A percentile compares a stretch with the other conserved stretches of the same genome.
Evolutionary conservation across 2,113 vertebrate species (phyloP).

Genomic region (Indicator maculatus): DNA sequence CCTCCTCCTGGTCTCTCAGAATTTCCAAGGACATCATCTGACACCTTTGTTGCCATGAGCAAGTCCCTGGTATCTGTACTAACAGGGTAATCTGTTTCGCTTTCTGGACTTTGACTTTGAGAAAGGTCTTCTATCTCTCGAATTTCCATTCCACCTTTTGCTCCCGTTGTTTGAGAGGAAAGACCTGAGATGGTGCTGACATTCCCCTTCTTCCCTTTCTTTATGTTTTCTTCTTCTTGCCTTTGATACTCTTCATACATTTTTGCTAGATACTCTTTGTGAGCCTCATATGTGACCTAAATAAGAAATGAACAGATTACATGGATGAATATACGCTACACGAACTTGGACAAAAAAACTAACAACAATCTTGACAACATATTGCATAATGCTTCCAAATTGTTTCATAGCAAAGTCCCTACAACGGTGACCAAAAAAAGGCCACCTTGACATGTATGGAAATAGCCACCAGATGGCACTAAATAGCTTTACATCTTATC

Average conservation of each 20-base stretch:
- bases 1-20: slow-evolving; percentile 77
- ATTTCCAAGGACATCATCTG: slow-evolving; percentile 81
- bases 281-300: slow-evolving; percentile 98
- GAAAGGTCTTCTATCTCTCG: slow-evolving; percentile 93
- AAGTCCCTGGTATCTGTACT: slow-evolving; percentile 87
- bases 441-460: neutral
- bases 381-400: neutral
- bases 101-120: slow-evolving; percentile 96
- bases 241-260: slow-evolving; percentile 99
- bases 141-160: slow-evolving; percentile 93
- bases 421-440: neutral
- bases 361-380: neutral
- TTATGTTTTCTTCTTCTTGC: slow-evolving; percentile 98
- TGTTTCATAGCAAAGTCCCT: neutral
- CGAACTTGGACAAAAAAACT: neutral
- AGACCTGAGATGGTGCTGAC: slow-evolving; percentile 98
- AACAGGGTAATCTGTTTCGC: slow-evolving; percentile 93
- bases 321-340: neutral
- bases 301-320: neutral
- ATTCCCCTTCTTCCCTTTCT: slow-evolving; percentile 96
- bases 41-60: slow-evolving; percentile 87
- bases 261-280: slow-evolving; percentile 98
- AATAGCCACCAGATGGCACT: slow-evolving; percentile 76
- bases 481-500: neutral
- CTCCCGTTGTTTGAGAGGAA: slow-evolving; percentile 87